Conservation (phyloP, 1,140 invertebrate genomes). For the Hyphantria cunea region DNA sequence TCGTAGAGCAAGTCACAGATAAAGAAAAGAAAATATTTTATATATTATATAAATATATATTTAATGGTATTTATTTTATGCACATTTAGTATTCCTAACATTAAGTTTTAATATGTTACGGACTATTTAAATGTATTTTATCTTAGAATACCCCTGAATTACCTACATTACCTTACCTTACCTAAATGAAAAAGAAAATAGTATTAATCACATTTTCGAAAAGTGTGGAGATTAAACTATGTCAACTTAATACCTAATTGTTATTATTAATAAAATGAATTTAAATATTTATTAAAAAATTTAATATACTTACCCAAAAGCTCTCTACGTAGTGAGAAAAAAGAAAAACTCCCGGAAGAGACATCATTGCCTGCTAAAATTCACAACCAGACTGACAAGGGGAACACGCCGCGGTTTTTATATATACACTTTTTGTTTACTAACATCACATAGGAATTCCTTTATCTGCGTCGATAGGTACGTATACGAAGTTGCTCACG, state of each 20-base stretch:
- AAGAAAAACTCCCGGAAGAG: slow-evolving; percentile 71
- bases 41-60: too few species aligned
- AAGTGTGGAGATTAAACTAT: slow-evolving; percentile 10
- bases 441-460: slow-evolving; percentile 74
- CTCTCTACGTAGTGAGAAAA: slow-evolving; percentile 73
- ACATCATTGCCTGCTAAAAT: slow-evolving; percentile 61
- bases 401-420: slow-evolving; percentile 60
- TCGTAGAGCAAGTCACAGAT: slow-evolving; percentile 7
- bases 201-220: slow-evolving; percentile 13
- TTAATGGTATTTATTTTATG: too few species aligned
- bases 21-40: too few species aligned
- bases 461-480: slow-evolving; percentile 54
- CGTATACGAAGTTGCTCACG: slow-evolving; percentile 21
- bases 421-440: slow-evolving; percentile 77
- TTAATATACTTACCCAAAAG: slow-evolving; percentile 69
- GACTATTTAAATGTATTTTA: too few species aligned
- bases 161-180: too few species aligned
- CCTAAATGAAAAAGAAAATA: too few species aligned
- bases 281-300: slow-evolving; percentile 6
- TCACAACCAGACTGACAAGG: slow-evolving; percentile 59
- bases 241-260: not conserved
- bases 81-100: too few species aligned
- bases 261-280: slow-evolving; percentile 1
- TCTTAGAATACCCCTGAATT: too few species aligned
- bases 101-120: too few species aligned